Conservation (phyloP, 2,797 vertebrate genomes). For the Petrocephalus schoutedeni region DNA sequence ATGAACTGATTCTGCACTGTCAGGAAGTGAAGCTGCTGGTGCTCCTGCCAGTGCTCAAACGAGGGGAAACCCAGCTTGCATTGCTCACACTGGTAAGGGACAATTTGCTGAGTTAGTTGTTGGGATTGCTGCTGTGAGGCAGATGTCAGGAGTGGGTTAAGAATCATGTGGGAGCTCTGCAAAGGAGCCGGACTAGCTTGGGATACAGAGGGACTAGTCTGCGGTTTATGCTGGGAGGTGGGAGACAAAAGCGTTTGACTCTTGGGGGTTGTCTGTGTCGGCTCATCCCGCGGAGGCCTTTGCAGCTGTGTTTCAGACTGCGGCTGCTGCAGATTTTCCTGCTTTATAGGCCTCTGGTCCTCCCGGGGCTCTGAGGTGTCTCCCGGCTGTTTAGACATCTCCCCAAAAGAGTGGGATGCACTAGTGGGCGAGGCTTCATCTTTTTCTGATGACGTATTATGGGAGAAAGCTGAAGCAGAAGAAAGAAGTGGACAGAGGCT, state of each 20-base stretch:
- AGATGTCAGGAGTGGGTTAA: constrained; percentile 69
- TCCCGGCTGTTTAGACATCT: constrained; percentile 69
- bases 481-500: constrained; percentile 59
- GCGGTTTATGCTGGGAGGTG: constrained; percentile 55
- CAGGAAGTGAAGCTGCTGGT: constrained; percentile 93
- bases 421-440: constrained; percentile 55
- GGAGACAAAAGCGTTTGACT: constrained; percentile 59
- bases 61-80: constrained; percentile 88
- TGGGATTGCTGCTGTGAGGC: constrained; percentile 62
- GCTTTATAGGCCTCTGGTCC: constrained; percentile 68
- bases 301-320: constrained; percentile 51
- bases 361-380: constrained; percentile 62
- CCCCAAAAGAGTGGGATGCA: constrained; percentile 43
- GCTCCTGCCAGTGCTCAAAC: constrained; percentile 97
- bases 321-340: constrained; percentile 49
- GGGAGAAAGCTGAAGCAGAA: constrained; percentile 47
- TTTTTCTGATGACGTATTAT: constrained; percentile 56
- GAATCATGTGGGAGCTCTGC: constrained; percentile 67
- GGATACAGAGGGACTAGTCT: constrained; percentile 58
- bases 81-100: constrained; percentile 93
- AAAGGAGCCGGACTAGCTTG: constrained; percentile 67
- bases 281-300: constrained; percentile 54
- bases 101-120: constrained; percentile 67
- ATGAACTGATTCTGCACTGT: constrained; percentile 93
- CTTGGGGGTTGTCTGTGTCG: constrained; percentile 58